Percentiles rank a stretch among this genome's conserved stretches.
phyloP scores from a whole-genome alignment of 2,797 vertebrate genomes.

The Sternotherus odoratus region DNA sequence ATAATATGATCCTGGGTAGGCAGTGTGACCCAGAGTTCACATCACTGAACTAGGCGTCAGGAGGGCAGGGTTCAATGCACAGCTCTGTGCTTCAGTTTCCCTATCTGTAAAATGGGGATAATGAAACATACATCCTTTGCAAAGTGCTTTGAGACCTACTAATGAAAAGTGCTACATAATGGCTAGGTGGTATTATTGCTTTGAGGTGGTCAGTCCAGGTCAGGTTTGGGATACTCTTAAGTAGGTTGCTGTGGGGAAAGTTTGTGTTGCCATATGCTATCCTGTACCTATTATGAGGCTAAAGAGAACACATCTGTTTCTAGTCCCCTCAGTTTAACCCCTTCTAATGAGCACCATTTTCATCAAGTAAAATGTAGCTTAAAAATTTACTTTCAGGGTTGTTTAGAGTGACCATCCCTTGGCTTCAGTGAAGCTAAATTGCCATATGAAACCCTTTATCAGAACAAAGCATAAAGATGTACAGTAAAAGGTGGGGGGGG shows the following conservation, averaged over 20 bases:
- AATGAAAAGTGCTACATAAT: slow-evolving; percentile 70
- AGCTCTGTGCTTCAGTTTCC: slow-evolving; percentile 7
- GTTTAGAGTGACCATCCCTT: neutral
- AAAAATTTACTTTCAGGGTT: neutral
- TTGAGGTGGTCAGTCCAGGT: slow-evolving; percentile 46
- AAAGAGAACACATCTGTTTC: neutral
- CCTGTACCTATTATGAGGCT: neutral
- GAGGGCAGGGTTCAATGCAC: neutral
- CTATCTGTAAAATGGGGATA: slow-evolving; percentile 39
- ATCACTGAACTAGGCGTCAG: neutral
- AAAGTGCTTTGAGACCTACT: slow-evolving; percentile 58
- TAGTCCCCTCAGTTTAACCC: neutral
- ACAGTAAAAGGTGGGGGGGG: neutral
- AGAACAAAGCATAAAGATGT: neutral
- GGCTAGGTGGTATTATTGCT: slow-evolving; percentile 64
- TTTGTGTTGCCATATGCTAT: neutral
- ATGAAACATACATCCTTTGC: slow-evolving; percentile 65
- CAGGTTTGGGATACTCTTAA: slow-evolving; percentile 54
- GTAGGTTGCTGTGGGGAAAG: slow-evolving; percentile 38
- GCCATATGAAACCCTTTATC: neutral
- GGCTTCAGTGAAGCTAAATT: neutral
- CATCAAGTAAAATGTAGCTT: neutral
- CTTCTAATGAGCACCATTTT: neutral
- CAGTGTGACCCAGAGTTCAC: neutral
- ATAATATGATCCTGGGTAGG: neutral